Conservation (phyloP, 2,797 vertebrate species). For the Sebastes minor region DNA sequence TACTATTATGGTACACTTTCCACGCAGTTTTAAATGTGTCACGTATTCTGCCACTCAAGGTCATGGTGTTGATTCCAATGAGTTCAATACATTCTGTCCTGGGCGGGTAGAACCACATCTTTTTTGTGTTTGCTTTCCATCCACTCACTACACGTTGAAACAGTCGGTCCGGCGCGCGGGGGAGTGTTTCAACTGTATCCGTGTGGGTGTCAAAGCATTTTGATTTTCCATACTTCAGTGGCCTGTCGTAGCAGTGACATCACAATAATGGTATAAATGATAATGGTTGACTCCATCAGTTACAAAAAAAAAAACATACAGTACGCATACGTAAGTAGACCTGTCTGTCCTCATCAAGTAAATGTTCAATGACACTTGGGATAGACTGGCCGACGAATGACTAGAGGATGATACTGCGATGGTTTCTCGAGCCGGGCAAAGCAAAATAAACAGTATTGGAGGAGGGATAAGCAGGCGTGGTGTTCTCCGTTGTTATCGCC, state of each 20-base stretch:
- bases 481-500: conserved; percentile 58
- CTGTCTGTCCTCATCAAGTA: conserved; percentile 87
- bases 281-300: conserved; percentile 85
- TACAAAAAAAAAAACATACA: conserved; percentile 69
- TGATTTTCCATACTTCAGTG: conserved; percentile 86
- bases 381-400: conserved; percentile 76
- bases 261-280: conserved; percentile 88
- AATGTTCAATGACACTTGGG: conserved; percentile 86
- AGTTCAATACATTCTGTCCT: conserved; percentile 87
- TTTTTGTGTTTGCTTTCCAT: conserved; percentile 88
- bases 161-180: conserved; percentile 71
- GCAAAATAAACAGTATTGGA: conserved; percentile 74
- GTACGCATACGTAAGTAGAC: conserved; percentile 86
- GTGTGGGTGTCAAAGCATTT: conserved; percentile 88
- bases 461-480: conserved; percentile 48
- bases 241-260: conserved; percentile 91
- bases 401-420: conserved; percentile 61
- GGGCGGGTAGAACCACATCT: conserved; percentile 88
- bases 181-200: conserved; percentile 88
- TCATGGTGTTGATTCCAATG: conserved; percentile 87
- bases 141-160: conserved; percentile 89
- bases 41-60: conserved; percentile 89
- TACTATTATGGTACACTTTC: conserved; percentile 99
- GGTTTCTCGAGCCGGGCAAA: conserved; percentile 71
- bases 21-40: conserved; percentile 86